Conservation (phyloP, 2,888 invertebrate species). For the Isotomurus palustris region DNA sequence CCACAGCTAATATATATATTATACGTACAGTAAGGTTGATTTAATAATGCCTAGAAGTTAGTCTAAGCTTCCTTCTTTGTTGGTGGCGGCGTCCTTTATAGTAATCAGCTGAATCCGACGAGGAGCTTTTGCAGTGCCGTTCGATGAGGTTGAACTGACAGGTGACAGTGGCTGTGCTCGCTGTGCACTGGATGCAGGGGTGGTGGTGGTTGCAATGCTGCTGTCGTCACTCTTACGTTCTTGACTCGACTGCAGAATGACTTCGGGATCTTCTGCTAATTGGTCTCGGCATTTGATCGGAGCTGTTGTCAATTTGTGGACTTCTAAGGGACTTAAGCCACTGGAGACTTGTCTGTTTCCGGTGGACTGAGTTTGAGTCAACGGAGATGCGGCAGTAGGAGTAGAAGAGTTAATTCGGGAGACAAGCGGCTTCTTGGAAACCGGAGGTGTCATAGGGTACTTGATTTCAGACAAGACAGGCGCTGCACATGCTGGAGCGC, state of each 20-base stretch:
- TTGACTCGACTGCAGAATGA: constrained; percentile 2
- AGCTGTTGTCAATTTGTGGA: neutral
- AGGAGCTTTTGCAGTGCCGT: constrained; percentile 13
- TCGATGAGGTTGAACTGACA: constrained; percentile 10
- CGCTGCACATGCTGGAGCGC: neutral
- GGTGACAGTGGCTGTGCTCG: constrained; percentile 1
- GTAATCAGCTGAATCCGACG: constrained; percentile 28
- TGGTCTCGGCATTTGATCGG: constrained; percentile 3
- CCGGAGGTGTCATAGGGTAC: constrained; percentile 10
- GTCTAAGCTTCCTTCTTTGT: constrained; percentile 11
- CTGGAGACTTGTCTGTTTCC: neutral
- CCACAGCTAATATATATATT: too few species aligned
- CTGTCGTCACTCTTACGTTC: too few species aligned
- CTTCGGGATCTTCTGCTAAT: neutral
- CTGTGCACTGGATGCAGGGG: neutral
- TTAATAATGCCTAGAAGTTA: too few species aligned
- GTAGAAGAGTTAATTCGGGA: neutral
- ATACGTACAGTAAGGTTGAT: too few species aligned
- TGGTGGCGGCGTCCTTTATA: constrained; percentile 6
- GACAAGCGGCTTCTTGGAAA: neutral
- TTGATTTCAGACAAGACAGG: neutral
- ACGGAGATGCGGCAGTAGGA: neutral
- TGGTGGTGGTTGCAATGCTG: neutral
- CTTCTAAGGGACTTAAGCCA: constrained; percentile 2
- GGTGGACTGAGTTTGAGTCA: neutral